Evolutionary conservation across 2,797 vertebrate species (phyloP).

Genomic region (Dermochelys coriacea): DNA sequence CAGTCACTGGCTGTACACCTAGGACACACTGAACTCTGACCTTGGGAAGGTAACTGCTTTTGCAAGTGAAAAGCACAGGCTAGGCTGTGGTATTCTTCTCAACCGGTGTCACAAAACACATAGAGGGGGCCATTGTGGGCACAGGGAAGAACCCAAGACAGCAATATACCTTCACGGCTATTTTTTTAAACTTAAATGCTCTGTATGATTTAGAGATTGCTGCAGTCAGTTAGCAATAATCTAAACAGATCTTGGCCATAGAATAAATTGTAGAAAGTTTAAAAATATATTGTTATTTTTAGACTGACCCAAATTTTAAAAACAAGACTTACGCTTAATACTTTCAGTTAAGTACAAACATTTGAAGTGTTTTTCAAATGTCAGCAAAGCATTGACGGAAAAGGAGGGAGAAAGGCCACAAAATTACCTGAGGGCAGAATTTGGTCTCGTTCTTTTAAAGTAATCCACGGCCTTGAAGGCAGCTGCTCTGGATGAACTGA

Average conservation of each 20-base stretch:
- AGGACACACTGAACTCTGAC: background rate
- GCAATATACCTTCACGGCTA: background rate
- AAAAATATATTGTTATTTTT: background rate
- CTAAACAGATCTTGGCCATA: background rate
- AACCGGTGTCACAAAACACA: background rate
- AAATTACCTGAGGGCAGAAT: conserved; percentile 92
- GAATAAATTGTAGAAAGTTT: background rate
- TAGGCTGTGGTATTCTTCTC: background rate
- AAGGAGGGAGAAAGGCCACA: background rate
- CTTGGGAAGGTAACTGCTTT: background rate
- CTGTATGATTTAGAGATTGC: background rate
- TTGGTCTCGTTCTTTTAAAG: conserved; percentile 96
- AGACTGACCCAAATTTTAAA: background rate
- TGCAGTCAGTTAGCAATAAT: background rate
- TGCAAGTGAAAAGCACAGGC: background rate
- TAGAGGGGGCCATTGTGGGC: background rate
- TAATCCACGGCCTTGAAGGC: conserved; percentile 98
- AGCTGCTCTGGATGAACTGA: conserved; percentile 99
- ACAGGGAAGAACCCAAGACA: background rate
- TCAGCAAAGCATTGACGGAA: rapidly evolving
- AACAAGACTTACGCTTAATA: background rate
- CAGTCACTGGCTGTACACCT: background rate
- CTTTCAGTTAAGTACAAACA: background rate
- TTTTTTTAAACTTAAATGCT: background rate
- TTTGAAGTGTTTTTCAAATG: background rate